phyloP scores from a whole-genome alignment of 2,797 vertebrate species.

The Cirrhinus mrigala region DNA sequence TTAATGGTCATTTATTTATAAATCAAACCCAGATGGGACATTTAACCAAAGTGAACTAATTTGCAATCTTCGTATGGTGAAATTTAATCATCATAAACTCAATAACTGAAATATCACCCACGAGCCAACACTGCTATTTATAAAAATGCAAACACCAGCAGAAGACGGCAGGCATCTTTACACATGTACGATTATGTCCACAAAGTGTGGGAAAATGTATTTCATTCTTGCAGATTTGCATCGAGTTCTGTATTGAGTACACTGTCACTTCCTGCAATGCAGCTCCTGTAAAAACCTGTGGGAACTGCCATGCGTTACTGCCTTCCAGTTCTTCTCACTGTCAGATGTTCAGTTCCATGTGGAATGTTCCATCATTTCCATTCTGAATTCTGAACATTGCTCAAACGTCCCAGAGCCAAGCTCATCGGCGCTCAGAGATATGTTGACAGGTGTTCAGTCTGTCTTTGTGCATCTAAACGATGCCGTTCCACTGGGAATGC shows the following conservation, averaged over 20 bases:
- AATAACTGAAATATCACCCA: conserved; percentile 13
- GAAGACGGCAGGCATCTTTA: conserved; percentile 1
- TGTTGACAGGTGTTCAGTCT: conserved; percentile 49
- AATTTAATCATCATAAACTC: conserved; percentile 13
- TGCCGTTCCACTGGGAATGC: conserved; percentile 1
- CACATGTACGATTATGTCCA: not conserved
- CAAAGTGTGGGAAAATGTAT: not conserved
- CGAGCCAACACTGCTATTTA: not conserved
- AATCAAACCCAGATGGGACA: not conserved
- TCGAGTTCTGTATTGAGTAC: not conserved
- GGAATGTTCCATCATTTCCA: conserved; percentile 45
- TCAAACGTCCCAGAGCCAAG: conserved; percentile 40
- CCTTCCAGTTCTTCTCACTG: conserved; percentile 1
- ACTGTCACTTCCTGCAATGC: not conserved
- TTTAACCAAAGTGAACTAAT: not conserved
- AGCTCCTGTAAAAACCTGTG: not conserved
- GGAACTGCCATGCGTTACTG: conserved; percentile 12
- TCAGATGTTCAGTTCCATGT: conserved; percentile 41
- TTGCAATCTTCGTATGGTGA: not conserved
- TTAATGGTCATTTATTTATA: not conserved
- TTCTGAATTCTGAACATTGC: conserved; percentile 38
- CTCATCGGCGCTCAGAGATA: conserved; percentile 41
- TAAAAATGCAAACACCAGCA: conserved; percentile 9
- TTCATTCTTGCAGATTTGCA: not conserved
- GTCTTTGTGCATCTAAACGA: conserved; percentile 30